Evolutionary conservation across 2,113 vertebrate genomes (phyloP), one percentile per base, ranked within the genome.

Genomic region (Epinephelus moara): DNA sequence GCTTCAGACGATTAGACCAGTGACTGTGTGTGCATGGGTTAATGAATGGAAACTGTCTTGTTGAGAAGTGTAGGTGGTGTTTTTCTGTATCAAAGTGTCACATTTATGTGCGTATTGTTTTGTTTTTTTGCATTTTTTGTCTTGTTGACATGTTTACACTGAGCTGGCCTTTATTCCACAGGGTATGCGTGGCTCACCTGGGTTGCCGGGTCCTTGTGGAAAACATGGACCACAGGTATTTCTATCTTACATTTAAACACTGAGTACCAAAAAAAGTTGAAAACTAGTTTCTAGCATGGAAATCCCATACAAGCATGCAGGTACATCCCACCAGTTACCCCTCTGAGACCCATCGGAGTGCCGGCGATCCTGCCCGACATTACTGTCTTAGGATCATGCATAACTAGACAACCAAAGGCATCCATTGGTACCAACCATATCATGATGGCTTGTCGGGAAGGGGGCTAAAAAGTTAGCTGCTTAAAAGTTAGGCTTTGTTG

Each of bases 121-220:
- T 75, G 33, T 23, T 33, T 19, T 33, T 37, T 14, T 10, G 18
- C 57, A 76, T 12, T 82, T 47, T 40, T 40, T 53, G 4, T 60
- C 4, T 59, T 55, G 23, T n/a, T 55, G 23, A 27, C 55, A 56
- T 50, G 19, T 60, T 86, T 63, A 67, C 53, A 55, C 59, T 66
- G 45, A 52, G 19, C 17, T 66, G 64, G 8, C 15, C 18, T 81
- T 82, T 77, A 2, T 90, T 88, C 92, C 64, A 17, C 92, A 99
- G 98, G 98, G 98, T 64, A 94, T 91, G 84, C 95, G 94, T 63
- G 98, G 98, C 62, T 93, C 95, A 70, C 95, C 96, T n/a, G 98
- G 98, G 75, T 84, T 95, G 81, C 93, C 95, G 2, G 98, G 98
- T 33, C 88, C 94, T 27, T 90, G 92, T 78, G 98, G 98, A 86